Base-by-base conservation (phyloP, 2,888 invertebrate genomes). In the Pseudoips prasinana region DNA sequence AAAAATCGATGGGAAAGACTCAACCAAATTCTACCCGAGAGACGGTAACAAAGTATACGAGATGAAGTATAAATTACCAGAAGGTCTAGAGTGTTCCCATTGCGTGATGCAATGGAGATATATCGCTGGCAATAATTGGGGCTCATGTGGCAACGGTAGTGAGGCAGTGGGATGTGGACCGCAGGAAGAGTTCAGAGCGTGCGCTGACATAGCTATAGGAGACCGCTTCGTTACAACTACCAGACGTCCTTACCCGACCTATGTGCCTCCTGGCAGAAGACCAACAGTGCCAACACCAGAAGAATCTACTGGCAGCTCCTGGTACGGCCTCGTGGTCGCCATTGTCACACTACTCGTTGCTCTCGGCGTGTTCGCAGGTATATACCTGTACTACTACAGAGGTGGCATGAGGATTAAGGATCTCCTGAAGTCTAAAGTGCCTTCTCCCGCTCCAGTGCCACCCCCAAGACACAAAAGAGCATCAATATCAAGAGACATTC, bases 61-160 rank as follows among this genome's bases (percentile, higher is more conserved):
- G 65, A 94, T 94, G 73, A 91, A 91, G 51, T 92, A 93, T 47
- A 88, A 90, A 51, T 75, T 94, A 29, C 92, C 90, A 1, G 77
- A 89, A 37, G 92, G 90, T 22, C 62, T 95, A 8, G 91, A 92
- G 25, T 97, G 97, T 71, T 78, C 90, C 7, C 95, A 95, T 70
- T 97, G 97, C 67, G 92, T 97, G 2, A 82, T 97, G 37, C 97
- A 97, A 67, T 97, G 97, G 97, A 91, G 94, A 52, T 97, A 97
- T 74, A 90, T 95, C 33, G 96, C 96, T 25, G 96, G 94, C 1
- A 95, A 95, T 64, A 95, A 95, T 67, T 96, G 95, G 95, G 95
- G 95, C 0, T 90, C 87, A 7, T 94, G 94, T 61, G 88, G 88
- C 1, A 92, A 94, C 62, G 94, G 94, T 0, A 92, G 91, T 26